Conservation (phyloP, 1,140 invertebrate species). For the Mercenaria mercenaria region DNA sequence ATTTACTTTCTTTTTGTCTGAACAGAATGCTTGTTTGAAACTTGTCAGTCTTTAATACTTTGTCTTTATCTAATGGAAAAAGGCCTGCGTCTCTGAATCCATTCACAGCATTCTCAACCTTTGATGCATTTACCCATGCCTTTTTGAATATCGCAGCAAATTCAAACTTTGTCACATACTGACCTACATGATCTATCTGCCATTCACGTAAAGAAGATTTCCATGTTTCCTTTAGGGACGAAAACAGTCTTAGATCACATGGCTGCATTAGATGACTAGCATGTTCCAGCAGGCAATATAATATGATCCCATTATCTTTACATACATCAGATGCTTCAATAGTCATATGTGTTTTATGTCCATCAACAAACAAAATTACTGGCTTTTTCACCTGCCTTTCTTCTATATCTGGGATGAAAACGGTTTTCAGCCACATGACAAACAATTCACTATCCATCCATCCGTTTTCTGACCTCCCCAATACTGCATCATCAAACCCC, state of each 20-base stretch:
- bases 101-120: constrained; percentile 21
- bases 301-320: constrained; percentile 39
- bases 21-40: constrained; percentile 25
- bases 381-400: constrained; percentile 14
- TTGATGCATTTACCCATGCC: constrained; percentile 23
- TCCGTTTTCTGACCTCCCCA: not conserved
- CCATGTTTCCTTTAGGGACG: constrained; percentile 17
- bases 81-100: constrained; percentile 5
- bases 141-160: constrained; percentile 47
- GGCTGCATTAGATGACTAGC: constrained; percentile 42
- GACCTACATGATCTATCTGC: constrained; percentile 39
- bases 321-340: constrained; percentile 39
- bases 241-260: constrained; percentile 27
- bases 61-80: not conserved
- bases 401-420: constrained; percentile 37
- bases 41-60: not conserved
- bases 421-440: constrained; percentile 12
- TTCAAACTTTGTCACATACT: constrained; percentile 31
- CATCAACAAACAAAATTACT: constrained; percentile 50
- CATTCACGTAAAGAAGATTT: not conserved
- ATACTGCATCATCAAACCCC: constrained; percentile 48
- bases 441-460: constrained; percentile 38
- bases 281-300: constrained; percentile 57
- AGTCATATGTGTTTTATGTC: constrained; percentile 48
- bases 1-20: not conserved